Conservation (phyloP, 37 sponge, comb jelly and placozoan genomes). For the Aplysina aerophoba region DNA sequence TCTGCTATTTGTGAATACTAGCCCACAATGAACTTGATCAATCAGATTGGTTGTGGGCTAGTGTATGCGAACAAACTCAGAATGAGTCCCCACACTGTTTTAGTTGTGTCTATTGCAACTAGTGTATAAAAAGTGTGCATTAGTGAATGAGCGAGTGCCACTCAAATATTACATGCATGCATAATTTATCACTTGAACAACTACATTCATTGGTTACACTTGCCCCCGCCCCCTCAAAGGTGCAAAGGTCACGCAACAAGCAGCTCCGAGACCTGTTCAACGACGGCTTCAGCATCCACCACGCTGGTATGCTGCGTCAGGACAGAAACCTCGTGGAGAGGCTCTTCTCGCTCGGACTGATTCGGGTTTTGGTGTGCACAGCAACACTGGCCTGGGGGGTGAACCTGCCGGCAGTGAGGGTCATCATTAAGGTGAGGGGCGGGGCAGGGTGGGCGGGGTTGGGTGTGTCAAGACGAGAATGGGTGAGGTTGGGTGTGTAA, state of each 20-base stretch:
- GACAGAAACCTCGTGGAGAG: constrained; percentile 95
- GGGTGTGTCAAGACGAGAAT: background rate
- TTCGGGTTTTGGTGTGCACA: constrained; percentile 94
- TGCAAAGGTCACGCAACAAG: constrained; percentile 82
- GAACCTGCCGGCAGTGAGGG: constrained; percentile 96
- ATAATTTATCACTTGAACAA: background rate
- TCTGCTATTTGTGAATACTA: too few relatives aligned
- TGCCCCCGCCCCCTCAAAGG: constrained; percentile 46
- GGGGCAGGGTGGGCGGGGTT: background rate
- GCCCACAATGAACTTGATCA: too few relatives aligned
- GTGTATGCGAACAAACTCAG: too few relatives aligned
- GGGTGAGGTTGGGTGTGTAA: constrained; percentile 1
- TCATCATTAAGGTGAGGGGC: constrained; percentile 91
- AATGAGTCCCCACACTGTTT: too few relatives aligned
- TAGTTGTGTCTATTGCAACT: too few relatives aligned
- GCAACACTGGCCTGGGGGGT: constrained; percentile 99
- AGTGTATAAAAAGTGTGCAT: too few relatives aligned
- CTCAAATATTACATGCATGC: too few relatives aligned
- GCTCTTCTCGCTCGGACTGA: constrained; percentile 83
- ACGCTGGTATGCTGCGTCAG: constrained; percentile 94
- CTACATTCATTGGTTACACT: background rate
- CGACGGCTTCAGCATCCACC: constrained; percentile 95
- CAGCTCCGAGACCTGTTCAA: constrained; percentile 83
- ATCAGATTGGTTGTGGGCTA: too few relatives aligned
- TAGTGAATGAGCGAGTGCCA: too few relatives aligned